A percentile compares a stretch with the other conserved stretches of the same genome.
These are phyloP conservation scores for Nannoperca australis DNA, from an alignment of 2,797 vertebrate genomes.

Conservation along the genomic window DNA sequence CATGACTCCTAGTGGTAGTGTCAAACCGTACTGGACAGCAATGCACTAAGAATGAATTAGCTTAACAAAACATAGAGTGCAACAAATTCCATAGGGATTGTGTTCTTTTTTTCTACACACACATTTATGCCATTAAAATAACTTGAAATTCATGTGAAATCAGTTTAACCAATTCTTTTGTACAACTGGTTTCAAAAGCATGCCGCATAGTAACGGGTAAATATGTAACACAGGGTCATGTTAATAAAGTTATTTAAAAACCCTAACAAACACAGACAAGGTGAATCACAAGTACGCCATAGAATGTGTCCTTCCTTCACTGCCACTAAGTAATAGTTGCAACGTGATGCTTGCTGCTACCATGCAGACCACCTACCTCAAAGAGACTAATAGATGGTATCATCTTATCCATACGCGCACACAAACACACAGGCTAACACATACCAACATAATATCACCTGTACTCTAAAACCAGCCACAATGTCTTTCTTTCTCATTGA, in stretches of 20 bases:
- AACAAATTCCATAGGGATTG: not conserved
- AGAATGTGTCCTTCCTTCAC: slow-evolving; percentile 8
- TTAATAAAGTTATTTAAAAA: slow-evolving; percentile 45
- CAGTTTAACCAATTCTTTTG: not conserved
- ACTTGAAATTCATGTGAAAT: not conserved
- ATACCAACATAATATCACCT: slow-evolving; percentile 52
- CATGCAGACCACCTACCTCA: slow-evolving; percentile 59
- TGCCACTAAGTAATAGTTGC: slow-evolving; percentile 29
- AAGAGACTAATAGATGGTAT: slow-evolving; percentile 53
- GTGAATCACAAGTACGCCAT: slow-evolving; percentile 1
- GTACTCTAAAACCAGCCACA: slow-evolving; percentile 59
- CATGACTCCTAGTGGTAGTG: not conserved
- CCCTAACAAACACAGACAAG: slow-evolving; percentile 5
- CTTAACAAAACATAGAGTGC: not conserved
- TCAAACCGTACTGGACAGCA: not conserved
- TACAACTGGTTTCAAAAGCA: not conserved
- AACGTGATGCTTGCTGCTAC: slow-evolving; percentile 17
- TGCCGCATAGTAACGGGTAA: not conserved
- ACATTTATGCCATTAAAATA: not conserved
- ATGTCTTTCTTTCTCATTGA: slow-evolving; percentile 74
- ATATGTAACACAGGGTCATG: not conserved
- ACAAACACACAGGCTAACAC: slow-evolving; percentile 38
- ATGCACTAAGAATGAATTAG: not conserved
- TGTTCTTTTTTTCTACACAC: not conserved
- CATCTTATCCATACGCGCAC: slow-evolving; percentile 47